Base-by-base conservation (phyloP, 1,140 invertebrate genomes). In the Drosophila eugracilis region DNA sequence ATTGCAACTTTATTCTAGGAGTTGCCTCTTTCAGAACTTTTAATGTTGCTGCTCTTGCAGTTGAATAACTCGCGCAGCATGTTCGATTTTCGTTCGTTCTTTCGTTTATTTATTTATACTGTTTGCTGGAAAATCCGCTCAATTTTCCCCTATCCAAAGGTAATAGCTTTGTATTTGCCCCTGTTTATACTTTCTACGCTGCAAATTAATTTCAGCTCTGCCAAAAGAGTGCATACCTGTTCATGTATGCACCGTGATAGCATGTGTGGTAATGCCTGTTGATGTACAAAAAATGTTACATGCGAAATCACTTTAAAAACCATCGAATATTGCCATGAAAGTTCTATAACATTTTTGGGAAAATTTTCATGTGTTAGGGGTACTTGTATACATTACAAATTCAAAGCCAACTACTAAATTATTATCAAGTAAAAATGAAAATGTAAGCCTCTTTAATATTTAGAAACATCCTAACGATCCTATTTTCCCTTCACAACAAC, bases 81-180 rank as follows among this genome's bases (percentile, higher is more conserved):
- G 36, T 75, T 75, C 52, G 59, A 75, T 67, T 75, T 52, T 69
- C 6, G 12, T 34, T 12, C 28, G 24, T 39, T 30, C 55, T n/a
- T n/a, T n/a, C n/a, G 44, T 59, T 81, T 73, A 83, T 45, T 79
- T 85, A 85, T 84, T 84, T 59, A 84, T 85, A 59, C 59, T 55
- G 48, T 63, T 75, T 60, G 59, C 62, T 48, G 66, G 36, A 72
- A 32, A 57, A 45, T 58, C 47, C 26, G 9, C 47, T 37, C 17
- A 17, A 26, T 22, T 15, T 5, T 24, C 34, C 26, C 32, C 30
- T 22, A n/a, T n/a, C 9, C 17, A 1, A 30, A 37, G 30, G 42
- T 55, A 63, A 76, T 41, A 37, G 45, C 28, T 47, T 37, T 30
- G 17, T 28, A 24, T 32, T 44, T 41, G 26, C 28, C 24, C 55